A percentile compares a stretch with the other conserved stretches of the same genome.
Conservation (phyloP, 2,888 invertebrate genomes). For the Cheilosia vernalis region DNA sequence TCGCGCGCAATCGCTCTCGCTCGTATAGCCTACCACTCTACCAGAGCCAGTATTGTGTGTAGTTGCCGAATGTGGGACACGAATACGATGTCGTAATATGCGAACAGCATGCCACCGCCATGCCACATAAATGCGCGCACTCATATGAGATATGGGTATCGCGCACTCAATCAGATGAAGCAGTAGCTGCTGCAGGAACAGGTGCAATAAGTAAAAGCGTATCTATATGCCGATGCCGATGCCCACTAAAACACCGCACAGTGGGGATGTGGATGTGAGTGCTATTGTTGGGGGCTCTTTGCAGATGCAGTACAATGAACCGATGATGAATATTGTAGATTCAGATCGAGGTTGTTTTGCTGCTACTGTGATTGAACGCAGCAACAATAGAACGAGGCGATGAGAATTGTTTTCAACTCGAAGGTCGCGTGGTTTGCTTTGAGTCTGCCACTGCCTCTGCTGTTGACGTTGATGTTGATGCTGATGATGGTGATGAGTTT, state of each 20-base stretch:
- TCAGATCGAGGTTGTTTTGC: slow-evolving; percentile 75
- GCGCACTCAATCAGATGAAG: slow-evolving; percentile 63
- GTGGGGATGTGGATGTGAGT: background rate
- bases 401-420: slow-evolving; percentile 70
- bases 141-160: slow-evolving; percentile 66
- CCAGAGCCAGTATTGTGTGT: slow-evolving; percentile 32
- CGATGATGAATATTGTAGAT: slow-evolving; percentile 76
- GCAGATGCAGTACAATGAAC: slow-evolving; percentile 75
- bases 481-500: slow-evolving; percentile 55
- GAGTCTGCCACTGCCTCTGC: slow-evolving; percentile 52
- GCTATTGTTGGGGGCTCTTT: slow-evolving; percentile 16
- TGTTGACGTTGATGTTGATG: slow-evolving; percentile 52
- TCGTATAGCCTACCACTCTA: background rate
- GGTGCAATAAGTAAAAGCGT: slow-evolving; percentile 50
- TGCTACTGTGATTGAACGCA: slow-evolving; percentile 53
- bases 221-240: no score
- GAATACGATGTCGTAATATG: slow-evolving; percentile 67
- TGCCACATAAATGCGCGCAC: slow-evolving; percentile 69
- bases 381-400: slow-evolving; percentile 68
- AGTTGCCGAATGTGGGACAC: slow-evolving; percentile 68
- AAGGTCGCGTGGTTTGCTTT: slow-evolving; percentile 71
- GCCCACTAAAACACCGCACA: background rate
- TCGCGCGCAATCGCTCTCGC: slow-evolving; percentile 26
- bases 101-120: slow-evolving; percentile 53
- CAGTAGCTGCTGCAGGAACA: slow-evolving; percentile 57